phyloP scores from a whole-genome alignment of 1,140 invertebrate species.

The Chironomus striatipennis region DNA sequence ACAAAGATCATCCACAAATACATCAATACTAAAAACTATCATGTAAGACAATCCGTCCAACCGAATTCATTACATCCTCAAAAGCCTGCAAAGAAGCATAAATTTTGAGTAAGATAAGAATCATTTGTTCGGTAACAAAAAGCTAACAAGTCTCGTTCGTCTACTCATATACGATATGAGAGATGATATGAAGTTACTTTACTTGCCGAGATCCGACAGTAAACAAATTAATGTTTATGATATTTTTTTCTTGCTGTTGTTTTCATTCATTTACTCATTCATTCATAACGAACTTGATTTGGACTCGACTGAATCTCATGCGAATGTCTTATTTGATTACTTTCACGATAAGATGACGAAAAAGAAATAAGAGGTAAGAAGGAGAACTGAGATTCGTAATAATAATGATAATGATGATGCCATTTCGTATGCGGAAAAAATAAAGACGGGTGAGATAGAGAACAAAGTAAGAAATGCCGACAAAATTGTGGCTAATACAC shows the following conservation, averaged over 20 bases:
- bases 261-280: too few relatives aligned
- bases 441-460: too few relatives aligned
- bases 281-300: background rate
- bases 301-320: background rate
- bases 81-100: background rate
- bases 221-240: conserved; percentile 15
- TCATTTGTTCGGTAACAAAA: conserved; percentile 13
- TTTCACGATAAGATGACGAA: background rate
- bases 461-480: background rate
- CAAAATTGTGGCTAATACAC: background rate
- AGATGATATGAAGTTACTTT: too few relatives aligned
- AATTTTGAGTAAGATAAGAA: background rate
- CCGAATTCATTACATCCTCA: background rate
- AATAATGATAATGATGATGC: too few relatives aligned
- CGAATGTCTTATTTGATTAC: conserved; percentile 7
- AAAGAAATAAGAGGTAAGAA: background rate
- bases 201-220: background rate
- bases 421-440: too few relatives aligned
- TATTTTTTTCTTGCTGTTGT: background rate
- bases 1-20: too few relatives aligned
- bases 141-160: background rate
- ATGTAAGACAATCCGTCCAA: background rate
- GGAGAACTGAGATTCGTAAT: background rate
- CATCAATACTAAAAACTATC: too few relatives aligned
- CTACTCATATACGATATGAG: background rate